Evolutionary conservation across 2,888 invertebrate genomes (phyloP).

Genomic region (Neocrepidodera transversa): DNA sequence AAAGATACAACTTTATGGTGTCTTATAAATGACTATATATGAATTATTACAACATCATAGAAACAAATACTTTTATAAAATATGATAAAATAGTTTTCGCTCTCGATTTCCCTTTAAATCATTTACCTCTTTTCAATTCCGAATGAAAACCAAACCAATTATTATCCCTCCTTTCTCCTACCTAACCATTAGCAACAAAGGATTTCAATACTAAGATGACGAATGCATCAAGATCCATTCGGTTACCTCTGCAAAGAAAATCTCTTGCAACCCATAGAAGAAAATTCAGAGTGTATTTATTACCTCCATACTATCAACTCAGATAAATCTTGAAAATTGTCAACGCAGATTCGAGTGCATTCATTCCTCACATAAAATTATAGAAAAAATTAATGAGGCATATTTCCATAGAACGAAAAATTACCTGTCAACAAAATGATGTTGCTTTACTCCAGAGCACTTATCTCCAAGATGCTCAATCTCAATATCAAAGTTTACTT

Average conservation of each 20-base stretch:
- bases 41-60: not conserved
- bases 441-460: not conserved
- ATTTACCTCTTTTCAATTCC: not conserved
- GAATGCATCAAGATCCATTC: not conserved
- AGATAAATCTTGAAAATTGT: not conserved
- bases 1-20: too few relatives aligned
- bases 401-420: not conserved
- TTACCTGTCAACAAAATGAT: not conserved
- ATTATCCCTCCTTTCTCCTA: conserved; percentile 1
- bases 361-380: not conserved
- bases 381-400: conserved; percentile 1
- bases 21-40: too few relatives aligned
- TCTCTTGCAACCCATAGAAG: not conserved
- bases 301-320: not conserved
- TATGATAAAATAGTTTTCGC: not conserved
- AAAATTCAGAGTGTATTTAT: not conserved
- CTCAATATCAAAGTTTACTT: not conserved
- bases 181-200: not conserved
- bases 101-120: not conserved
- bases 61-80: not conserved
- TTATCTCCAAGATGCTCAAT: not conserved
- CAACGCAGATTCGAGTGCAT: not conserved
- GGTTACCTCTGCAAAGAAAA: not conserved
- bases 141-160: not conserved
- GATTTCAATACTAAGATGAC: not conserved